Evolutionary conservation across 2,888 invertebrate species (phyloP), one percentile per base, ranked within the genome.

Genomic region (Mamestra brassicae): DNA sequence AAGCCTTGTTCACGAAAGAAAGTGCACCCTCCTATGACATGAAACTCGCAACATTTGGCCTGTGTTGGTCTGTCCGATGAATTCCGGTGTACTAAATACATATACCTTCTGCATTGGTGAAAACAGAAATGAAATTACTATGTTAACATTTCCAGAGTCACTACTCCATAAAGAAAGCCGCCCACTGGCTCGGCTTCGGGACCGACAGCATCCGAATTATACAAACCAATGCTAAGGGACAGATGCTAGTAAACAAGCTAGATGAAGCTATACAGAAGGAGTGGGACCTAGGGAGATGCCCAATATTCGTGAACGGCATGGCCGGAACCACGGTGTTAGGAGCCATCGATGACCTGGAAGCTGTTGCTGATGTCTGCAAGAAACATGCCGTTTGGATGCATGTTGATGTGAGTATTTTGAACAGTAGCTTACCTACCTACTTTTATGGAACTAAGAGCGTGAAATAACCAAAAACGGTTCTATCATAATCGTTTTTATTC

Each of bases 161-260:
- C 92, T 99, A 99, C 90, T 98, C 99, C 2, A 97, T 98, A 17
- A 97, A 97, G 88, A 98, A 98, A 94, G 98, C 98, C 8, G 98
- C 98, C 0, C 97, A 98, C 86, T 98, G 98, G 97, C 95, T 99
- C 15, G 99, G 99, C 0, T 95, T 99, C n/a, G 99, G 99, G 0
- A 97, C 97, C 0, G 97, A 98, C 38, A 98, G 98, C 85, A 92
- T 97, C 45, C 93, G 97, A 52, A 91, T 96, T 85, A 97, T 99
- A 7, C 97, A 97, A 88, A 97, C 98, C 0, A 98, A 98, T 88
- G 92, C 94, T 3, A 89, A 92, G 4, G 98, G 98, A 0, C 97
- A 97, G 85, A 98, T 98, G 97, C 87, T 97, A 1, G 93, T 97
- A 0, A 90, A 94, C 0, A 97, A 97, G 54, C 93, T 98, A 11